Base-by-base conservation (phyloP, 2,888 invertebrate genomes). In the Thymelicus lineola region DNA sequence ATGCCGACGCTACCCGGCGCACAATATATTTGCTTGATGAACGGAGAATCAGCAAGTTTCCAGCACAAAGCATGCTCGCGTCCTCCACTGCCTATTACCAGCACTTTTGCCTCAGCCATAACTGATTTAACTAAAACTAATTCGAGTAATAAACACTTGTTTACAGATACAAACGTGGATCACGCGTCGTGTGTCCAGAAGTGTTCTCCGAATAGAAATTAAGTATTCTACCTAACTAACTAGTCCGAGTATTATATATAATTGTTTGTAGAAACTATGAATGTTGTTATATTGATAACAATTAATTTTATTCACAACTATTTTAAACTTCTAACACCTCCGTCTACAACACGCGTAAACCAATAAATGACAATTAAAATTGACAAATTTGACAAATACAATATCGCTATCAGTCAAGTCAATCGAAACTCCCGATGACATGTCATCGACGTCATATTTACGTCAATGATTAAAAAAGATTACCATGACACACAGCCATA, bases 31-130 rank as follows among this genome's bases (percentile, higher is more conserved):
- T 94, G 93, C 61, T 94, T 89, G 35, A 98, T 95, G 83, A 94
- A 88, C 14, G 94, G 83, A 58, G 98, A 98, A 85, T 98, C 96
- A 0, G 97, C 94, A 55, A 99, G 90, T 91, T 98, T 98, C 98
- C 98, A 99, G 79, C 97, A 97, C 80, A 99, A 95, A 6, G 98
- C 98, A 93, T 99, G 99, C 90, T 99, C 99, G 76, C 99, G 95
- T 4, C 98, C 99, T 50, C 99, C 99, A 85, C 96, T 95, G 15
- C 99, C 99, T 80, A 99, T 95, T 66, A 99, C 95, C 76, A 98
- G 90, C 74, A 98, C 95, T 80, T 95, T 92, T 66, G 80, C 82
- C 94, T 93, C 86, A 78, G 85, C 80, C 91, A 91, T 92, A 77
- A 70, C 79, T 73, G 42, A 64, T 65, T 46, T 66, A 68, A 28